Evolutionary conservation across 1,140 invertebrate species (phyloP), one percentile per base, ranked within the genome.

Genomic region (Nomia melanderi): DNA sequence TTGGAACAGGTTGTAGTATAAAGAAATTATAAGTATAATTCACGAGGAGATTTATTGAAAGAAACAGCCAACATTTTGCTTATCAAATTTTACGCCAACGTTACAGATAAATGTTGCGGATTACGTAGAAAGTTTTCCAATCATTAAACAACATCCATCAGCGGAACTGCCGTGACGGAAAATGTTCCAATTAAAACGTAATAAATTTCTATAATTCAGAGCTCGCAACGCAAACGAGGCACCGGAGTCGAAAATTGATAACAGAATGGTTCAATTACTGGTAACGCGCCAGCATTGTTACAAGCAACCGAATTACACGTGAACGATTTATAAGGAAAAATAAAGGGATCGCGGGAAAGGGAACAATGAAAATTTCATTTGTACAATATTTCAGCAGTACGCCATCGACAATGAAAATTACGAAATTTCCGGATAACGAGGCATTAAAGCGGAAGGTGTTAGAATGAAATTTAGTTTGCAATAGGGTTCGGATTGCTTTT

Each of bases 141-240:
- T 50, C n/a, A 50, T 50, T 50, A n/a, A 50, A 50, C 47, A 36
- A 11, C 59, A 60, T n/a, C 11, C 20, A 23, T 7, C 20, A 3
- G 17, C 7, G 12, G 17, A 36, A 23, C 23, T 36, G 4, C 33
- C 20, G 9, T 60, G 0, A 33, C n/a, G 20, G 29, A 53, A 20
- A 20, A 17, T 17, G 33, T 36, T 29, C 20, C 31, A 36, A n/a
- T 23, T 27, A 17, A 67, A n/a, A 25, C 14, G 17, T 23, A 9
- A 27, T 65, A 25, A 73, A 64, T 73, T 73, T 73, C 33, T 31
- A 39, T 73, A 67, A 66, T 66, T 57, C 50, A 57, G 27, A 59
- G 17, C 12, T 56, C 1, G 14, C 17, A 33, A 54, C 8, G 44
- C 8, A 56, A 41, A 41, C 72, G 23, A 17, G 8, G 8, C 7